A percentile compares a stretch with the other conserved stretches of the same genome.
These are phyloP conservation scores for Eulemur rubriventer DNA, from an alignment of 2,797 vertebrate species.

Conservation along the genomic window DNA sequence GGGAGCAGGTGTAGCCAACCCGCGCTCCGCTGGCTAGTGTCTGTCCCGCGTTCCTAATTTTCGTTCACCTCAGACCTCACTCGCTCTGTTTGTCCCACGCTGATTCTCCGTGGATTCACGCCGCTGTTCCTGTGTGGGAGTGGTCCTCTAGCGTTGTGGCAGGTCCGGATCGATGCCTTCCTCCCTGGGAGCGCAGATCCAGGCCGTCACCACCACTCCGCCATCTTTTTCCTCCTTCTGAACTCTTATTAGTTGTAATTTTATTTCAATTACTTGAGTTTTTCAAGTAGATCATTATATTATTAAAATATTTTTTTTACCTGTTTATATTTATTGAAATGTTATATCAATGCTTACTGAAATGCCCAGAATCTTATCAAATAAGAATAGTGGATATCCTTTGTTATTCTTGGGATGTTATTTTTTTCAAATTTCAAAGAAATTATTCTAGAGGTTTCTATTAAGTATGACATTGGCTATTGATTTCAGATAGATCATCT, in stretches of 20 bases:
- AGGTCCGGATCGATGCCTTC: no score
- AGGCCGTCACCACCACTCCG: no score
- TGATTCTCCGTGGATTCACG: no score
- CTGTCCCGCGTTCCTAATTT: no score
- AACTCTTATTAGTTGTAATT: neutral
- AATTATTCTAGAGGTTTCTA: neutral
- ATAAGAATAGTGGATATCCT: neutral
- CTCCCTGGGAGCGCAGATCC: no score
- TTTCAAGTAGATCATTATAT: neutral
- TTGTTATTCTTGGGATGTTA: neutral
- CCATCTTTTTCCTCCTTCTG: no score
- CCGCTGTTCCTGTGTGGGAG: no score
- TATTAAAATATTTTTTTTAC: neutral
- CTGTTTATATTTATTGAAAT: neutral
- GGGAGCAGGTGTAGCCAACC: no score
- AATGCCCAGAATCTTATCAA: neutral
- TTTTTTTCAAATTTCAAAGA: neutral
- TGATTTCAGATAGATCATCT: neutral
- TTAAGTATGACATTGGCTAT: neutral
- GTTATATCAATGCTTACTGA: neutral
- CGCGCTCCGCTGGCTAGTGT: no score
- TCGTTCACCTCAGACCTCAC: no score
- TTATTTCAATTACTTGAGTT: conserved; percentile 23
- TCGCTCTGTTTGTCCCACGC: no score
- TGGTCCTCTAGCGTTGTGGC: no score